These are phyloP conservation scores for Dendrocincla tyrannina DNA, from an alignment of 2,797 vertebrate genomes.

Conservation along the genomic window DNA sequence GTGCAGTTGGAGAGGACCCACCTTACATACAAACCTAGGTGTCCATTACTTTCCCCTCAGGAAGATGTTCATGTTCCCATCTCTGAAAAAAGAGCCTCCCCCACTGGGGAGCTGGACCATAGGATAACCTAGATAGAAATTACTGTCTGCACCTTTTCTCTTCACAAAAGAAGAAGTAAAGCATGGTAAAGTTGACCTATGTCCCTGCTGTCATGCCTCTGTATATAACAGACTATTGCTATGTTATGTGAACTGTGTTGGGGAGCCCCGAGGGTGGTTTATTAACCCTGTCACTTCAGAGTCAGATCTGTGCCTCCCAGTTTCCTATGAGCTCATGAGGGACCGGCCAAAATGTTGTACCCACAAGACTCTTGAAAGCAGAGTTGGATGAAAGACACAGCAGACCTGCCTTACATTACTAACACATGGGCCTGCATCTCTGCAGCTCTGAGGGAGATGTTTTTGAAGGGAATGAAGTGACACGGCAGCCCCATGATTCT, in stretches of 20 bases:
- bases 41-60: not conserved
- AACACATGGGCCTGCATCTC: not conserved
- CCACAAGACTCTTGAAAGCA: not conserved
- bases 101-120: accelerated
- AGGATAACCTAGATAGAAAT: not conserved
- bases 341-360: not conserved
- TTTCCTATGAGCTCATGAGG: not conserved
- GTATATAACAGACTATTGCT: not conserved
- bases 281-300: not conserved
- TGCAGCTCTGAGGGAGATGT: not conserved
- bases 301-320: not conserved
- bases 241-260: not conserved
- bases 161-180: not conserved
- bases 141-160: not conserved
- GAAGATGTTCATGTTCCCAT: not conserved
- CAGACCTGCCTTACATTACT: accelerated
- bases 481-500: accelerated
- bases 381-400: not conserved
- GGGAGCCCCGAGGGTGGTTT: not conserved
- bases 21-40: not conserved
- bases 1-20: accelerated
- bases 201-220: not conserved
- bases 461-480: not conserved
- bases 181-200: accelerated
- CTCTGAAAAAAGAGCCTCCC: not conserved